Evolutionary conservation across 2,113 vertebrate genomes (phyloP), one percentile per base, ranked within the genome.

Genomic region (Lepus europaeus): DNA sequence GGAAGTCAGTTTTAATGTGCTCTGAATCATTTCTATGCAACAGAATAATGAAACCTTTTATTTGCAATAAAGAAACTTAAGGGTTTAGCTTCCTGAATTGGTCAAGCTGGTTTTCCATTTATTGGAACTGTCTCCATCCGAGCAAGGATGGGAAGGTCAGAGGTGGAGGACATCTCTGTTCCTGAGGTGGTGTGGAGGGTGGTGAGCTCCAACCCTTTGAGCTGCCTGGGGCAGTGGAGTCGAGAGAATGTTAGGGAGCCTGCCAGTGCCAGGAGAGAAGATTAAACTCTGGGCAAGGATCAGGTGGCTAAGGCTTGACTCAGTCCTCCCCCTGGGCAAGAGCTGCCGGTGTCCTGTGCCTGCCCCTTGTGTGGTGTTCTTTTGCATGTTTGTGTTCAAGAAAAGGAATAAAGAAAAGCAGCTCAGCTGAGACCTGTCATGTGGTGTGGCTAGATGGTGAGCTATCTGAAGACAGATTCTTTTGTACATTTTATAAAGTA

Each of bases 21-120:
- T 90, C 85, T 96, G 87, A 92, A 84, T 96, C 84, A 95, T 36
- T 88, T 90, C 27, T 74, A 36, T 74, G 76, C 61, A 79, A 68
- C 14, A 74, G 39, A 66, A 82, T 86, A 92, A 70, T 68, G 66
- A 96, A 89, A 59, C 19, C 72, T 31, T 93, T 87, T 87, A 76
- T 88, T 92, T 85, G 53, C 66, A 86, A 59, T 81, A 83, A 78
- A 79, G 84, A 82, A 69, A 90, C 33, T 68, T 45, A 61, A 87
- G 64, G 72, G 53, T 45, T 95, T 91, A 49, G 20, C 3, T 14
- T 5, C 69, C 61, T 89, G 68, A 49, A 84, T 69, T 63, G 36
- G 61, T 72, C 56, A 51, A 74, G 82, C 53, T 89, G 76, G 22
- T 86, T 94, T 91, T 95, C 81, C 29, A 14, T 76, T 88, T 94